Evolutionary conservation across 2,888 invertebrate species (phyloP).

Genomic region (Anoplius nigerrimus): DNA sequence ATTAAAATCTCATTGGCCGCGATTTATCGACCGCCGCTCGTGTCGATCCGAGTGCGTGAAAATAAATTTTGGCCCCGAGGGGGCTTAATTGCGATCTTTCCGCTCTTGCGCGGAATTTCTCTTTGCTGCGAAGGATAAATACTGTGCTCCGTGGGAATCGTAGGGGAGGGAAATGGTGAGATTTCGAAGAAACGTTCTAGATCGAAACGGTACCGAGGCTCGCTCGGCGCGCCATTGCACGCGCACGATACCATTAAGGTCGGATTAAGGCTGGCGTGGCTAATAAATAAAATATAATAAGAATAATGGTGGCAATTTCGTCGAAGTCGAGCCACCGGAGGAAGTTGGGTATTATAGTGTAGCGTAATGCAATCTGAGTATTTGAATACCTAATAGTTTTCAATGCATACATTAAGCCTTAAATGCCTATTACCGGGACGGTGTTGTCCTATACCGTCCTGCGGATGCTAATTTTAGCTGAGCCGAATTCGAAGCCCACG

Average conservation of each 20-base stretch:
- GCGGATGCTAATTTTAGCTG: conserved; percentile 62
- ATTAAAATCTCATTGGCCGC: conserved; percentile 5
- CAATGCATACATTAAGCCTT: conserved; percentile 70
- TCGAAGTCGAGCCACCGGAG: conserved; percentile 42
- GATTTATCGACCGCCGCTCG: background rate
- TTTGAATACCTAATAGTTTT: conserved; percentile 72
- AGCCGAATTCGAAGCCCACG: conserved; percentile 48
- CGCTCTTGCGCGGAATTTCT: no score
- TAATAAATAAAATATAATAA: conserved; percentile 64
- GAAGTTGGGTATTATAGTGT: conserved; percentile 57
- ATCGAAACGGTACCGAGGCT: background rate
- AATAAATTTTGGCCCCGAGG: background rate
- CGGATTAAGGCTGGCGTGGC: conserved; percentile 53
- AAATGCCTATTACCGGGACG: conserved; percentile 64
- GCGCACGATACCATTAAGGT: conserved; percentile 40
- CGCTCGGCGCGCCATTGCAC: conserved; percentile 6
- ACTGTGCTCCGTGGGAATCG: no score
- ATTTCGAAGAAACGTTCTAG: no score
- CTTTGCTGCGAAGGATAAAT: background rate
- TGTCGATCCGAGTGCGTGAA: background rate
- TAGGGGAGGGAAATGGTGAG: no score
- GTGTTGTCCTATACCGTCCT: conserved; percentile 56
- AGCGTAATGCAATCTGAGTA: conserved; percentile 69
- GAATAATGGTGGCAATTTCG: conserved; percentile 63
- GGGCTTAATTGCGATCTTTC: conserved; percentile 3